A percentile compares a stretch with the other conserved stretches of the same genome.
Conservation (phyloP, 2,888 invertebrate species). For the Eristalis pertinax region DNA sequence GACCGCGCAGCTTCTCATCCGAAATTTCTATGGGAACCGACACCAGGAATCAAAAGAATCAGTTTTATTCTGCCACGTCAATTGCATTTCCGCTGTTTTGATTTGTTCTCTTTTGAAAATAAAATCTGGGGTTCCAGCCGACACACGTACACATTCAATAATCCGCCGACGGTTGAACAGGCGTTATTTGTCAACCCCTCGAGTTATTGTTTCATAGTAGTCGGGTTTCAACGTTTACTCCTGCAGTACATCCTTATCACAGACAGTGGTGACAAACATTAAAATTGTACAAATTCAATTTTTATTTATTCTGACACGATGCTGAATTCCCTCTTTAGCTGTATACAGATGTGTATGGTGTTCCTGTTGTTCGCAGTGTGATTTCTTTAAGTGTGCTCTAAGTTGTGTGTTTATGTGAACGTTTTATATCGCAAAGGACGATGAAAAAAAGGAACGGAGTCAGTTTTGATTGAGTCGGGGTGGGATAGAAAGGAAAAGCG, state of each 20-base stretch:
- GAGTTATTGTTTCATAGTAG: conserved; percentile 49
- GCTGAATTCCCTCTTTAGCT: conserved; percentile 19
- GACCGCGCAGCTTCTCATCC: conserved; percentile 20
- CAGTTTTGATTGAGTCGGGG: conserved; percentile 10
- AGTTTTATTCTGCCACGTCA: conserved; percentile 69
- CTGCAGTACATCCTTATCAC: conserved; percentile 54
- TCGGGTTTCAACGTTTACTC: not conserved
- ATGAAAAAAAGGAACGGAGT: not conserved
- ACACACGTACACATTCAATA: not conserved
- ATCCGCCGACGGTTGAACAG: conserved; percentile 4
- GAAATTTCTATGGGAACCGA: conserved; percentile 63
- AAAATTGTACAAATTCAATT: conserved; percentile 67
- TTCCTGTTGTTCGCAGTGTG: conserved; percentile 39
- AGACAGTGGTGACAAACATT: conserved; percentile 61
- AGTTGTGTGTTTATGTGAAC: conserved; percentile 52
- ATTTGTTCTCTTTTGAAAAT: conserved; percentile 45
- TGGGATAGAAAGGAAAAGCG: conserved; percentile 23
- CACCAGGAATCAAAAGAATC: conserved; percentile 66
- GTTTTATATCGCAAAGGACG: conserved; percentile 21
- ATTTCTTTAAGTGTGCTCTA: conserved; percentile 68
- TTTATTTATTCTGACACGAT: conserved; percentile 62
- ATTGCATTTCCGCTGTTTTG: conserved; percentile 61
- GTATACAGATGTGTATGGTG: not conserved
- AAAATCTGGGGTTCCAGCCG: conserved; percentile 34
- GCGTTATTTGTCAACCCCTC: conserved; percentile 68